Base-by-base conservation (phyloP, 2,888 invertebrate species). In the Tetheella fluctuosa region DNA sequence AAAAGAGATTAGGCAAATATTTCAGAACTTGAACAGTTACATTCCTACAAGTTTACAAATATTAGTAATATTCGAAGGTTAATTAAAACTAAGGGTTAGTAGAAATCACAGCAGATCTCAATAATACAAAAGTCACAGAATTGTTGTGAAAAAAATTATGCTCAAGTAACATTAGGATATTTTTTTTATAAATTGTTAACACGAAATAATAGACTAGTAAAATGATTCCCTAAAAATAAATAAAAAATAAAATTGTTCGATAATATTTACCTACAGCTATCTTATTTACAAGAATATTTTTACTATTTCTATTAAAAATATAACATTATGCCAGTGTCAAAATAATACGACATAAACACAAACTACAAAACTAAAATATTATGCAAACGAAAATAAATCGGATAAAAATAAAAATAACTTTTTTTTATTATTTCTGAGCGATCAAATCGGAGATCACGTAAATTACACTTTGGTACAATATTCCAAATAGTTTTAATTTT, bases 51-150 rank as follows among this genome's bases (percentile, higher is more conserved):
- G 48, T 48, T 48, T 48, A 17, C n/a, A 20, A 34, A 30, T 10
- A 48, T 48, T 48, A 48, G 13, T 48, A 20, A 20, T 54, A 54
- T 12, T 20, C 34, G 37, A 55, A 55, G 17, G 13, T 30, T 54
- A 52, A 52, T 52, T 59, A 34, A 52, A 55, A 34, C 42, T 59
- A 59, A 55, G 20, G 62, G 74, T 83, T 84, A 86, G 80, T 82
- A 84, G 86, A 85, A 89, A 90, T 90, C 90, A 90, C 90, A 90
- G 89, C 80, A 85, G 85, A 85, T 81, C 77, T 83, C 81, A 81
- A 81, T 79, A 73, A 69, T 76, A 73, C 71, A 69, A 59, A 64
- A 65, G 61, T 67, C 68, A 67, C 55, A 64, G 64, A 64, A 64
- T 60, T 67, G 64, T 74, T 78, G 79, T 72, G 75, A 77, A 75